Conservation (phyloP, 1,140 invertebrate genomes). For the Trichomalopsis sarcophagae region DNA sequence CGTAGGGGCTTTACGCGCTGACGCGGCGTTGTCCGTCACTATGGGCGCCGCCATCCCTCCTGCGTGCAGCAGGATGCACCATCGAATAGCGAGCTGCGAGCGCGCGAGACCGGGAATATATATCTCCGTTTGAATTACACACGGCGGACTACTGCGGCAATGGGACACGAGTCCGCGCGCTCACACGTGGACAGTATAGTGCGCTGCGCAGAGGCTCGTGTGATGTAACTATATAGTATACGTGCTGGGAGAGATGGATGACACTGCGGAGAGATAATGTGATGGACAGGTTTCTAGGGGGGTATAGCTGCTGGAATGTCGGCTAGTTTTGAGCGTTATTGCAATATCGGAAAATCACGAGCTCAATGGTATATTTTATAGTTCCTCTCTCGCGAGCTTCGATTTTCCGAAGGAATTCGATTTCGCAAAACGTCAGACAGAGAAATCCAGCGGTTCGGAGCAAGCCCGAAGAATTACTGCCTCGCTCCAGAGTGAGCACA, state of each 20-base stretch:
- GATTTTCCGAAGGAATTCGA: slow-evolving; percentile 52
- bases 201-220: background rate
- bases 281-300: too few species aligned
- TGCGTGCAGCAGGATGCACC: slow-evolving; percentile 14
- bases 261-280: too few species aligned
- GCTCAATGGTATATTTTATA: too few species aligned
- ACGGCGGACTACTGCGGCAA: slow-evolving; percentile 65
- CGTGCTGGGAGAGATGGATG: background rate
- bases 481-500: slow-evolving; percentile 42
- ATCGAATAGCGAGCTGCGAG: background rate
- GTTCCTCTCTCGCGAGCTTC: background rate
- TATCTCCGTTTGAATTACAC: slow-evolving; percentile 68
- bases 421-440: slow-evolving; percentile 37
- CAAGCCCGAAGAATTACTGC: slow-evolving; percentile 13
- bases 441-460: background rate
- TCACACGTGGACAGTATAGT: slow-evolving; percentile 55
- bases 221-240: background rate
- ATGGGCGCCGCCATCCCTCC: slow-evolving; percentile 59
- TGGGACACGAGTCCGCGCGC: slow-evolving; percentile 62
- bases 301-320: too few species aligned
- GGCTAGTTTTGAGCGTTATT: background rate
- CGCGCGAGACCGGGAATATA: slow-evolving; percentile 55
- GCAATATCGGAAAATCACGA: too few species aligned
- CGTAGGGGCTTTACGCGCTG: slow-evolving; percentile 62
- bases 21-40: slow-evolving; percentile 68